These are phyloP conservation scores for Umimayanthus chanpuru DNA, from an alignment of 92 coral and sea anemone genomes.

Conservation along the genomic window DNA sequence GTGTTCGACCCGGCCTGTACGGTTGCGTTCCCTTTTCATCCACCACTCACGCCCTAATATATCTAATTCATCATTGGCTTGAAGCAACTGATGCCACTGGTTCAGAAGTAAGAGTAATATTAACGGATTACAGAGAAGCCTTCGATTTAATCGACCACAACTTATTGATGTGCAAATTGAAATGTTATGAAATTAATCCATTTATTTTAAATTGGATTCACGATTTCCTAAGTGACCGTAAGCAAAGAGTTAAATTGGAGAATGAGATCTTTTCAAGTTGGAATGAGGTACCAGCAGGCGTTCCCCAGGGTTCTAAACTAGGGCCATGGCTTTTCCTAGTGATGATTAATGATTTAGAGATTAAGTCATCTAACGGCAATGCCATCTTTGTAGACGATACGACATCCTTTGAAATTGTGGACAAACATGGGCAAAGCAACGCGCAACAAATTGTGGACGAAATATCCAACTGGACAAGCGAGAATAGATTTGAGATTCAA, in stretches of 20 bases:
- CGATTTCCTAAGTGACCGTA: slow-evolving; percentile 17
- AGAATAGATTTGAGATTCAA: background rate
- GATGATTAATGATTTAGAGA: slow-evolving; percentile 29
- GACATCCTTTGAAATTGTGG: background rate
- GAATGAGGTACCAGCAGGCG: slow-evolving; percentile 26
- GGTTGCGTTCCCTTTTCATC: slow-evolving; percentile 19
- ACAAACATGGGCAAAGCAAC: background rate
- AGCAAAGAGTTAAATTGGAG: slow-evolving; percentile 23
- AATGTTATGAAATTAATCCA: slow-evolving; percentile 2
- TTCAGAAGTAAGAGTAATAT: slow-evolving; percentile 31
- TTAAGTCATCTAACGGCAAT: background rate
- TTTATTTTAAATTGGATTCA: slow-evolving; percentile 27
- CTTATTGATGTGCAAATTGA: slow-evolving; percentile 4
- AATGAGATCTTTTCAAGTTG: slow-evolving; percentile 6
- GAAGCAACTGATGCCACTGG: slow-evolving; percentile 38
- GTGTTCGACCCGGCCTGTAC: slow-evolving; percentile 12
- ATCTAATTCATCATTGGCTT: slow-evolving; percentile 21
- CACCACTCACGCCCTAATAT: slow-evolving; percentile 38
- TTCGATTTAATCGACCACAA: slow-evolving; percentile 33
- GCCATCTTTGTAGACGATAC: slow-evolving; percentile 9
- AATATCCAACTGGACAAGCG: background rate
- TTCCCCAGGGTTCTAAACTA: slow-evolving; percentile 23
- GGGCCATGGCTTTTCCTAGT: slow-evolving; percentile 39
- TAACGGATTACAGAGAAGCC: slow-evolving; percentile 26
- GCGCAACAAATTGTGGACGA: slow-evolving; percentile 8